These are phyloP conservation scores for Caenorhabditis doughertyi DNA, from an alignment of 2,888 invertebrate species.

Conservation along the genomic window DNA sequence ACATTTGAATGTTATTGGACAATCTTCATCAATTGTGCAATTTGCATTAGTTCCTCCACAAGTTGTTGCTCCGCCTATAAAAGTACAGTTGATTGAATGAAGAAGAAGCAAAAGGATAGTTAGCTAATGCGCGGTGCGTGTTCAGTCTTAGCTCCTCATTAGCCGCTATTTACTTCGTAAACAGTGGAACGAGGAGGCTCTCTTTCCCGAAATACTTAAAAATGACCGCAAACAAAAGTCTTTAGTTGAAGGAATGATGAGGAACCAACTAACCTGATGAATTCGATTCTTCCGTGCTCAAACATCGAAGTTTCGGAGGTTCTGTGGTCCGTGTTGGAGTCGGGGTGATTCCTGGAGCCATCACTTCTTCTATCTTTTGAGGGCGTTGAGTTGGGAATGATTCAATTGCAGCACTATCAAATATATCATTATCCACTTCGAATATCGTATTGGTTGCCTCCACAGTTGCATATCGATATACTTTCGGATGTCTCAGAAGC, in stretches of 20 bases:
- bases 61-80: slow-evolving; percentile 60
- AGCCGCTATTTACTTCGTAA: slow-evolving; percentile 63
- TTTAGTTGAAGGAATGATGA: too few relatives aligned
- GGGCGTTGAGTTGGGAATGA: slow-evolving; percentile 39
- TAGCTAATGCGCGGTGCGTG: slow-evolving; percentile 57
- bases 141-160: slow-evolving; percentile 55
- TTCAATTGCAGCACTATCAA: slow-evolving; percentile 55
- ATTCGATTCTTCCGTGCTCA: slow-evolving; percentile 52
- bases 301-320: slow-evolving; percentile 42
- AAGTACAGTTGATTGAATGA: slow-evolving; percentile 18
- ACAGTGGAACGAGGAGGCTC: slow-evolving; percentile 16
- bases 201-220: slow-evolving; percentile 57
- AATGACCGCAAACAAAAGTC: slow-evolving; percentile 61
- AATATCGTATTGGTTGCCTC: slow-evolving; percentile 57
- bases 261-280: slow-evolving; percentile 45
- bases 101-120: slow-evolving; percentile 19
- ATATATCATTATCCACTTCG: slow-evolving; percentile 55
- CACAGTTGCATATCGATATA: slow-evolving; percentile 52
- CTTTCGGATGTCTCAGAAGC: slow-evolving; percentile 57
- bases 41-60: slow-evolving; percentile 68
- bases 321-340: slow-evolving; percentile 54
- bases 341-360: slow-evolving; percentile 48
- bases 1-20: slow-evolving; percentile 74
- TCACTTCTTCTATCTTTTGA: slow-evolving; percentile 33
- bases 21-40: slow-evolving; percentile 68